Evolutionary conservation across 2,113 vertebrate species (phyloP).

Genomic region (Heptranchias perlo): DNA sequence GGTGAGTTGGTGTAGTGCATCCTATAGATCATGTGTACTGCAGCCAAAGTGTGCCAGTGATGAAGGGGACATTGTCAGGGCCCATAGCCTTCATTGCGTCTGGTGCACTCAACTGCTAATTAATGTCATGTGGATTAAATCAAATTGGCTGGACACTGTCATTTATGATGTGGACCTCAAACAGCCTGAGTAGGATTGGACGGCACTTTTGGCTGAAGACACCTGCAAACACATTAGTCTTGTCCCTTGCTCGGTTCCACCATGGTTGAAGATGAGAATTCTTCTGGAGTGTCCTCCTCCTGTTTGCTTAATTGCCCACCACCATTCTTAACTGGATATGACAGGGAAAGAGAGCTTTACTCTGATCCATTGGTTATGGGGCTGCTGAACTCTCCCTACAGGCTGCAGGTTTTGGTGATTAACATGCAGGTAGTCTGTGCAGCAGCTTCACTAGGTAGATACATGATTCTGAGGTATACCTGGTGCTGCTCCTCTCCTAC

Average conservation of each 20-base stretch:
- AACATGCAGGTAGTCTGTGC: background rate
- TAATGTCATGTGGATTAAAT: background rate
- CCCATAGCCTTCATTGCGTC: background rate
- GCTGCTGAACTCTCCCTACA: background rate
- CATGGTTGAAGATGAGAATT: background rate
- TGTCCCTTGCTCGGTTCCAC: background rate
- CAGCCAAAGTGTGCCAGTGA: background rate
- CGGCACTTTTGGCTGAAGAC: background rate
- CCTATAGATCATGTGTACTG: background rate
- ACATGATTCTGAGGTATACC: background rate
- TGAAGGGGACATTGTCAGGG: background rate
- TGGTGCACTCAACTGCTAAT: background rate
- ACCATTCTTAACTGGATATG: background rate
- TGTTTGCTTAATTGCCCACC: background rate
- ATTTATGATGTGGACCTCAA: background rate
- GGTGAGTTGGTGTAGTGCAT: background rate
- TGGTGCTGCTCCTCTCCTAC: background rate
- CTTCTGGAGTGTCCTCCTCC: background rate
- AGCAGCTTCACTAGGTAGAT: background rate
- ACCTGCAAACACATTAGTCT: background rate
- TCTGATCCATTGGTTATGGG: background rate
- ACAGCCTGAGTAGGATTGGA: background rate
- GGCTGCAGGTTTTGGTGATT: background rate
- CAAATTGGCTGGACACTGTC: background rate
- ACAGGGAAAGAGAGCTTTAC: background rate